Evolutionary conservation across 2,113 vertebrate genomes (phyloP).

Genomic region (Cynocephalus volans): DNA sequence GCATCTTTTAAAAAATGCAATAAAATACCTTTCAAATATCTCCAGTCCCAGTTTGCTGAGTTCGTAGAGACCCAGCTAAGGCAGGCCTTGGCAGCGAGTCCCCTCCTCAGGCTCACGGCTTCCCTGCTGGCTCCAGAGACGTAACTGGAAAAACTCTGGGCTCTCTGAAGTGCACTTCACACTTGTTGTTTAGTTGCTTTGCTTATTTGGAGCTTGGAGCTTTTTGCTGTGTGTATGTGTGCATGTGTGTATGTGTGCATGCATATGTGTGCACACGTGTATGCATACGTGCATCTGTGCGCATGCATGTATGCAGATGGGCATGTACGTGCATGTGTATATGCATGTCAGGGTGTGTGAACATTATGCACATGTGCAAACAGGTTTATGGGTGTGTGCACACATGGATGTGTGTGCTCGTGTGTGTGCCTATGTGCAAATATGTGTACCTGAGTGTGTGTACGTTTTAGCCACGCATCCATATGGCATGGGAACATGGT

Average conservation of each 20-base stretch:
- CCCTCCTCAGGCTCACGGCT: accelerated
- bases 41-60: constrained; percentile 66
- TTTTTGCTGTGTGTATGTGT: accelerated
- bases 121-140: neutral
- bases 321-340: neutral
- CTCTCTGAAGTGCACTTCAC: neutral
- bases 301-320: no score
- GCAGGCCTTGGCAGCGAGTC: neutral
- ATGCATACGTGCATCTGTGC: neutral
- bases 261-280: accelerated
- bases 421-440: no score
- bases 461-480: no score
- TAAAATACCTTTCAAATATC: constrained; percentile 71
- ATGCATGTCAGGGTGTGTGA: neutral
- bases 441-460: neutral
- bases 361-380: neutral
- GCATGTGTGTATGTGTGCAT: neutral
- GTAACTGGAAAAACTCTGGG: neutral
- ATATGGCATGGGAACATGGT: neutral
- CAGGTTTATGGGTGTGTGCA: neutral
- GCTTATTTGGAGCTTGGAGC: neutral
- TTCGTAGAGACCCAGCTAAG: constrained; percentile 71
- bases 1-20: constrained; percentile 63
- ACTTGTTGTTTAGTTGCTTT: neutral
- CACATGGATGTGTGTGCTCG: neutral